Conservation (phyloP, 2,113 vertebrate species). For the Catharus minimus region DNA sequence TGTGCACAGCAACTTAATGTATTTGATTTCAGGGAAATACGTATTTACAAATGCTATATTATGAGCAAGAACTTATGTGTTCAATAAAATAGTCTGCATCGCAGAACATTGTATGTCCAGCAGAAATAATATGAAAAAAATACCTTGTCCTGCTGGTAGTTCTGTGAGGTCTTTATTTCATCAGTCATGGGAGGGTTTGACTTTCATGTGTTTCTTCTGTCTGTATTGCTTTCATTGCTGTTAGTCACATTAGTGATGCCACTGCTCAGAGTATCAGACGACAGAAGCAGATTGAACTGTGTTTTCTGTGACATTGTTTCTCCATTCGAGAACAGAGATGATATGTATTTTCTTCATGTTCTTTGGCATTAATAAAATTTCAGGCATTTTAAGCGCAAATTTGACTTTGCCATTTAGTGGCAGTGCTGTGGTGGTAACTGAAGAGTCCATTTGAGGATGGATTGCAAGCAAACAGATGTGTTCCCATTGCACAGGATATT, state of each 20-base stretch:
- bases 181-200: background rate
- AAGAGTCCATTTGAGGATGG: background rate
- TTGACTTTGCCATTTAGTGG: conserved; percentile 29
- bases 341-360: background rate
- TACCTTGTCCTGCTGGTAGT: background rate
- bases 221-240: background rate
- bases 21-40: background rate
- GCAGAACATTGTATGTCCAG: background rate
- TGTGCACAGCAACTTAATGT: background rate
- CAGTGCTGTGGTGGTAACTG: background rate
- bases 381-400: background rate
- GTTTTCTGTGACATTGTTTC: background rate
- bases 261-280: background rate
- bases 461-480: background rate
- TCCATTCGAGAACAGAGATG: background rate
- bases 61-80: background rate
- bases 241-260: background rate
- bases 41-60: background rate
- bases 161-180: conserved; percentile 28
- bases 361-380: background rate
- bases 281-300: background rate
- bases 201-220: background rate
- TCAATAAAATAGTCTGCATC: background rate
- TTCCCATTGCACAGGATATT: background rate
- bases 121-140: background rate